Evolutionary conservation across 2,113 vertebrate species (phyloP).

Genomic region (Rhinopithecus roxellana): DNA sequence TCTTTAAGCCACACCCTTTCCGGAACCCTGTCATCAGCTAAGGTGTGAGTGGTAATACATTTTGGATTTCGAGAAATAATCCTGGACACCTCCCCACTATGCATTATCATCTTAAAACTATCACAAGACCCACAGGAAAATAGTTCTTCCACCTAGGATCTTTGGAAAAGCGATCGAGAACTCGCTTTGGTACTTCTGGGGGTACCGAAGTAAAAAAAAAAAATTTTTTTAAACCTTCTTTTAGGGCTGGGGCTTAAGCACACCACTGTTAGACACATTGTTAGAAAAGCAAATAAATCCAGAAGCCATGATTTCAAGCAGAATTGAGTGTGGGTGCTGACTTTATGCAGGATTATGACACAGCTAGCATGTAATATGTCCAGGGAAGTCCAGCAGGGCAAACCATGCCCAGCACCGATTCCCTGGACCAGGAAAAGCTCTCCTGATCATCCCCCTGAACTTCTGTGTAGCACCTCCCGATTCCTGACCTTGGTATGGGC

Average conservation of each 20-base stretch:
- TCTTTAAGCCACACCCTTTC: neutral
- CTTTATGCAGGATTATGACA: neutral
- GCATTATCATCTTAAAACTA: neutral
- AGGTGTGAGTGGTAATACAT: neutral
- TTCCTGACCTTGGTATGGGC: too few species aligned
- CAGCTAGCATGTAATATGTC: neutral
- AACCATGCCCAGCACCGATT: neutral
- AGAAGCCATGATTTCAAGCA: conserved; percentile 24
- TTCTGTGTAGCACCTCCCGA: rapidly evolving
- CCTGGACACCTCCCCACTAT: neutral
- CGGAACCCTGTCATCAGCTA: neutral
- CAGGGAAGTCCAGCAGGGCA: rapidly evolving
- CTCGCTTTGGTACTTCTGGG: neutral
- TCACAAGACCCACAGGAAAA: neutral
- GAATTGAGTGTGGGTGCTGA: neutral
- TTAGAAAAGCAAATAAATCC: neutral
- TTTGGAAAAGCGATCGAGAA: neutral
- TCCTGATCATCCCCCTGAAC: neutral
- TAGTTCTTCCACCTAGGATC: neutral
- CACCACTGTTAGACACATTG: neutral
- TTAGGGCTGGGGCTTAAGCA: neutral
- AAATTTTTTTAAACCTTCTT: neutral
- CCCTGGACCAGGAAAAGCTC: too few species aligned
- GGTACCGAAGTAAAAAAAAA: neutral
- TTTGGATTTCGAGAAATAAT: conserved; percentile 15